Percentiles rank a stretch among this genome's conserved stretches.
phyloP scores from a whole-genome alignment of 2,888 invertebrate genomes.

The Epirrhoe tristata region DNA sequence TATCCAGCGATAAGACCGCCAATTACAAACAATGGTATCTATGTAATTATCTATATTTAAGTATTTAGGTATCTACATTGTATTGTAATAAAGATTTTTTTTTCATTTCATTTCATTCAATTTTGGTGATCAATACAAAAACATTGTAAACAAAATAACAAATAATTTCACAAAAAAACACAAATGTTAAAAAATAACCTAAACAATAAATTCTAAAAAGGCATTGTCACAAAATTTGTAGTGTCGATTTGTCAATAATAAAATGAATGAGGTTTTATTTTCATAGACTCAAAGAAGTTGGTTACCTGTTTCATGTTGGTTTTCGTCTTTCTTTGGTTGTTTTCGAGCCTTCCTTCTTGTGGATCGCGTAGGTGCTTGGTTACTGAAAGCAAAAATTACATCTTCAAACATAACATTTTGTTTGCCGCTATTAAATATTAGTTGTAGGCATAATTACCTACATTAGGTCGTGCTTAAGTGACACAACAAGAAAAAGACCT shows the following conservation, averaged over 20 bases:
- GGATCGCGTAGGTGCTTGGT: constrained; percentile 68
- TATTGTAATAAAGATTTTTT: too few relatives aligned
- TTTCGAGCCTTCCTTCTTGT: constrained; percentile 61
- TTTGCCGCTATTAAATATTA: too few relatives aligned
- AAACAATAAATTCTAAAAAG: constrained; percentile 9
- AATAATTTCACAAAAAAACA: constrained; percentile 38
- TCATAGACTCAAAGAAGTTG: neutral
- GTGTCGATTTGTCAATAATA: neutral
- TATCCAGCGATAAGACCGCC: too few relatives aligned
- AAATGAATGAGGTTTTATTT: constrained; percentile 1
- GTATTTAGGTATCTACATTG: too few relatives aligned
- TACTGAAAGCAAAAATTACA: constrained; percentile 52
- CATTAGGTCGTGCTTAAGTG: too few relatives aligned
- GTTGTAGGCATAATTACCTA: too few relatives aligned
- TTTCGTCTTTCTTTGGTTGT: constrained; percentile 69
- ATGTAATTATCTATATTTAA: too few relatives aligned
- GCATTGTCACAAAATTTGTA: constrained; percentile 13
- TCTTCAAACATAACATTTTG: neutral
- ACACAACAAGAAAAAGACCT: too few relatives aligned
- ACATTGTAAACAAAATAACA: constrained; percentile 26
- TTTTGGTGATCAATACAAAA: constrained; percentile 26
- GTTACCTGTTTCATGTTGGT: constrained; percentile 74
- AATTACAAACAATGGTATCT: too few relatives aligned
- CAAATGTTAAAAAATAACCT: constrained; percentile 24
- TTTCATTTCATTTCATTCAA: constrained; percentile 12